phyloP scores from a whole-genome alignment of 2,797 vertebrate species.

The Delichon dasypus region DNA sequence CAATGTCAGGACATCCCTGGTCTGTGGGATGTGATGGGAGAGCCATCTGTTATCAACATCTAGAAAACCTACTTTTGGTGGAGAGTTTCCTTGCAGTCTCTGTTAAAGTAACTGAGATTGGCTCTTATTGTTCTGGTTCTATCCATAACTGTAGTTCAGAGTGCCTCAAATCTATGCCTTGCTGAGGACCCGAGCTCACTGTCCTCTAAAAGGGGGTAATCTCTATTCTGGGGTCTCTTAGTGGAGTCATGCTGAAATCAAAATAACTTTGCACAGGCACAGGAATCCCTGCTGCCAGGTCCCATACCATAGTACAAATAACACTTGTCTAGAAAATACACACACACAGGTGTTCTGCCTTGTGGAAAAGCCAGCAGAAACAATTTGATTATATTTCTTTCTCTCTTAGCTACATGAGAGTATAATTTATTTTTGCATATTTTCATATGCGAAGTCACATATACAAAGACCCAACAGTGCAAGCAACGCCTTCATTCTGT shows the following conservation, averaged over 20 bases:
- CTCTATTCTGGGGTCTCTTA: not conserved
- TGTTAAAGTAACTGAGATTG: not conserved
- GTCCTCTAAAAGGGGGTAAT: not conserved
- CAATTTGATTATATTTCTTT: not conserved
- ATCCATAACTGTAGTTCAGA: not conserved
- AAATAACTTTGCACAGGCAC: not conserved
- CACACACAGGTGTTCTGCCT: not conserved
- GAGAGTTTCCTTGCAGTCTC: not conserved
- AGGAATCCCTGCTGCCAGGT: not conserved
- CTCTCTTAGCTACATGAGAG: not conserved
- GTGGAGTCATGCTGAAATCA: not conserved
- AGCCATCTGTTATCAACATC: not conserved
- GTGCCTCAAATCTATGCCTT: not conserved
- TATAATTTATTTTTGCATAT: not conserved
- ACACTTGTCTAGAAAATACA: not conserved
- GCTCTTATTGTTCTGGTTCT: not conserved
- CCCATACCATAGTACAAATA: not conserved
- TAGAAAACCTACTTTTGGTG: not conserved
- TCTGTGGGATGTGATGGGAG: not conserved
- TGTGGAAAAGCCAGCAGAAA: constrained; percentile 13
- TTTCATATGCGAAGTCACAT: constrained; percentile 9
- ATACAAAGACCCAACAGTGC: constrained; percentile 7
- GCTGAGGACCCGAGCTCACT: not conserved
- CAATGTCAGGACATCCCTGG: not conserved
- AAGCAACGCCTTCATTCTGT: constrained; percentile 40